Percentiles rank a stretch among this genome's conserved stretches.
Evolutionary conservation across 1,140 invertebrate genomes (phyloP).

Genomic region (Heliothis virescens): DNA sequence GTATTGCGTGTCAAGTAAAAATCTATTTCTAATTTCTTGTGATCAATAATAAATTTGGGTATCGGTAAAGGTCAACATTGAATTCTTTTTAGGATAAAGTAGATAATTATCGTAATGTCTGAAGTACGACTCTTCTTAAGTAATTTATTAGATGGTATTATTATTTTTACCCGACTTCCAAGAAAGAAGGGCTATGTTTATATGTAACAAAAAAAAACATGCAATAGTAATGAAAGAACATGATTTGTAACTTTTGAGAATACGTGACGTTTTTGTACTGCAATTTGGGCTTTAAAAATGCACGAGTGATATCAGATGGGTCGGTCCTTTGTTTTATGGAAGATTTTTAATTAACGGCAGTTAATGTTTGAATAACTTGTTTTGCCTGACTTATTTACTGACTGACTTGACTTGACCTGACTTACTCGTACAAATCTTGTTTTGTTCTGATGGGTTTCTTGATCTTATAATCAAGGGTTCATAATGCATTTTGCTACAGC

Average conservation of each 20-base stretch:
- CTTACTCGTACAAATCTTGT: too few relatives aligned
- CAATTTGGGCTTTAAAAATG: too few relatives aligned
- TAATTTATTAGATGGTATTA: not conserved
- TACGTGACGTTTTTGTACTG: not conserved
- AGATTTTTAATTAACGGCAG: not conserved
- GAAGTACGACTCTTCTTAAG: too few relatives aligned
- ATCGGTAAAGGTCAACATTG: not conserved
- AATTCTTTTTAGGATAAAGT: not conserved
- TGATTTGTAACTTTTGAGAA: conserved; percentile 12
- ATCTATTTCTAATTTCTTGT: not conserved
- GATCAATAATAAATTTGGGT: too few relatives aligned
- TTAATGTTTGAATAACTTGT: not conserved
- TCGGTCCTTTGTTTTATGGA: not conserved
- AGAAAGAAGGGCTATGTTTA: not conserved
- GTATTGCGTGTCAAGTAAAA: not conserved
- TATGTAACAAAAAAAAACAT: not conserved
- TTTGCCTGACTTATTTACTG: too few relatives aligned
- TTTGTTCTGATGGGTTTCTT: too few relatives aligned
- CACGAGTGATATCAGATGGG: too few relatives aligned
- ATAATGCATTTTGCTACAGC: too few relatives aligned
- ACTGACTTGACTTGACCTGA: not conserved
- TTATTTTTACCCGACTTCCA: not conserved
- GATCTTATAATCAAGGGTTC: too few relatives aligned
- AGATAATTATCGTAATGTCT: too few relatives aligned
- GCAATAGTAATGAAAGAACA: not conserved